Evolutionary conservation across 2,797 vertebrate genomes (phyloP), one percentile per base, ranked within the genome.

Genomic region (Phoxinus dragarum): DNA sequence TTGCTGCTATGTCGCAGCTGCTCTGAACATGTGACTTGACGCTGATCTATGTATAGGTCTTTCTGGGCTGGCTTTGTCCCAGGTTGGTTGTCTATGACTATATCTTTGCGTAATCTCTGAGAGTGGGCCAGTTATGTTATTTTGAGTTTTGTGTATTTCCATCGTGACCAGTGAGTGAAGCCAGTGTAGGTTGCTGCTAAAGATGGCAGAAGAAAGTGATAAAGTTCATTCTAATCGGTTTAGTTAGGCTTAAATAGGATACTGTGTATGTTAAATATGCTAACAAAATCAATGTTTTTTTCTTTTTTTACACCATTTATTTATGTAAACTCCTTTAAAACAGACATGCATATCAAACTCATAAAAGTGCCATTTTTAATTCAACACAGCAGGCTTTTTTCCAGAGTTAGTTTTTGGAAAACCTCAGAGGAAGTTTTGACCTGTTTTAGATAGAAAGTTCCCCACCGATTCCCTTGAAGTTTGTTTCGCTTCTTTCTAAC

Each of bases 1-100:
- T 67, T 67, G 77, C 40, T 42, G 71, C 44, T 68, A 74, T 75
- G 49, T 59, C 8, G 71, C 68, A 73, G 52, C 56, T 72, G 84
- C 40, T 72, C 44, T 72, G 54, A 85, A 66, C 79, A 72, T 73
- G 77, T 80, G 67, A 85, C 61, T 61, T 64, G 77, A 36, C 5
- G 0, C 76, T 74, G 54, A 27, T 40, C 81, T 85, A 80, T 80
- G 71, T 61, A 85, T 85, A 80, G 67, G 40, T 42, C 27, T 56
- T 59, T 71, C 84, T 71, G 5, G 44, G 38, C 61, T 44, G 77
- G 84, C 67, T 8, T 49, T 47, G 16, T 64, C 7, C 67, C 77
- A 64, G 54, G 40, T 66, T 67, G 64, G 44, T 80, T 36, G 44
- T 36, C 78, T 64, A 19, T 61, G 76, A 52, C 47, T 38, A 49